phyloP scores from a whole-genome alignment of 1,140 invertebrate species.

The Archivesica marissinica region DNA sequence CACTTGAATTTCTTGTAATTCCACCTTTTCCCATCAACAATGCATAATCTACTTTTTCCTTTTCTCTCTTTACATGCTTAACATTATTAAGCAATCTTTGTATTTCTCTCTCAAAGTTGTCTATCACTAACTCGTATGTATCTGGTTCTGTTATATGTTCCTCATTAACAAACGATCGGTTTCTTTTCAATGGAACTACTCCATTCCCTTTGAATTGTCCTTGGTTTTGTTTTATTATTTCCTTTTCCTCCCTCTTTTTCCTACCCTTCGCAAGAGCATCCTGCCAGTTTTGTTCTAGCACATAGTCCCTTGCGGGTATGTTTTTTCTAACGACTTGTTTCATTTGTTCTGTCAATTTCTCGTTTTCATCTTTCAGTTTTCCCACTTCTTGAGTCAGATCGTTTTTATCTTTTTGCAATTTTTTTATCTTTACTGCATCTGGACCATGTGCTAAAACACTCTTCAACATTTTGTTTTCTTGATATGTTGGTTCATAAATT shows the following conservation, averaged over 20 bases:
- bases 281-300: constrained; percentile 26
- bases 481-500: constrained; percentile 30
- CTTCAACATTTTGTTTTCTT: constrained; percentile 49
- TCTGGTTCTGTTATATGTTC: neutral
- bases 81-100: constrained; percentile 39
- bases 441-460: constrained; percentile 19
- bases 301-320: neutral
- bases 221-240: neutral
- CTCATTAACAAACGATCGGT: neutral
- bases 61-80: constrained; percentile 40
- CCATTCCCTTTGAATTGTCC: neutral
- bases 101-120: constrained; percentile 29
- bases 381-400: constrained; percentile 12
- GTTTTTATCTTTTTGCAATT: constrained; percentile 15
- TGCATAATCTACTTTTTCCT: constrained; percentile 43
- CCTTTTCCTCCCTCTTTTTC: constrained; percentile 14
- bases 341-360: constrained; percentile 26
- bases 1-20: constrained; percentile 4
- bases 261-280: neutral
- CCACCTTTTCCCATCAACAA: neutral
- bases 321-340: constrained; percentile 8
- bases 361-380: constrained; percentile 27
- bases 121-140: constrained; percentile 18
- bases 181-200: neutral
- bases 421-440: constrained; percentile 38